Base-by-base conservation (phyloP, 2,797 vertebrate species). In the Gouania willdenowi region DNA sequence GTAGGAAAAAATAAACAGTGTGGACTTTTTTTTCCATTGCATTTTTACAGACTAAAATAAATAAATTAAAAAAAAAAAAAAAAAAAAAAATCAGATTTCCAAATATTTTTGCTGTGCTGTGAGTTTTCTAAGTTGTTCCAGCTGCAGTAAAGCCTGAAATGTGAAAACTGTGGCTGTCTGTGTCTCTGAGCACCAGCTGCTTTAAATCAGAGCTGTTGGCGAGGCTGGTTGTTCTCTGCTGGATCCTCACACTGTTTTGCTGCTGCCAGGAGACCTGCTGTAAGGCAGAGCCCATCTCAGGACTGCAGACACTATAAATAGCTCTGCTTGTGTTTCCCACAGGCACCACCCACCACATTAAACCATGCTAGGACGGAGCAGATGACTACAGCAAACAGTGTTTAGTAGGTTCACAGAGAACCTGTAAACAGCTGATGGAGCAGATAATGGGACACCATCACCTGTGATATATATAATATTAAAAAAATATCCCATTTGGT, bases 221-320 rank as follows among this genome's bases (percentile, higher is more conserved):
- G 14, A n/a, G n/a, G n/a, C n/a, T n/a, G n/a, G n/a, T 12, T 10
- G 24, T 32, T 50, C 55, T 26, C 49, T 26, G 41, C 6, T 41
- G 51, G 41, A n/a, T 47, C 24, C 30, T 28, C 27, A 30, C 34
- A 62, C 46, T 44, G 27, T 41, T 56, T 31, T 31, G 46, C 60
- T 44, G 62, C 41, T 42, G 64, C 65, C 62, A 71, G 53, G 58
- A 76, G 77, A 81, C 64, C 69, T 67, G 70, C 75, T 71, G 67
- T 61, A 68, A 65, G 58, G 50, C 56, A 30, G n/a, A n/a, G 57
- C 50, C 32, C 44, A 43, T 61, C 61, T 65, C 66, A 58, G 54
- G 60, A 76, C 77, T 73, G 79, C 75, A 74, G 79, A 66, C 60
- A 46, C 81, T 85, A 87, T 81, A 84, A 87, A 86, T 86, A 84